These are phyloP conservation scores for Eupleurogrammus muticus DNA, from an alignment of 2,797 vertebrate genomes.

Conservation along the genomic window DNA sequence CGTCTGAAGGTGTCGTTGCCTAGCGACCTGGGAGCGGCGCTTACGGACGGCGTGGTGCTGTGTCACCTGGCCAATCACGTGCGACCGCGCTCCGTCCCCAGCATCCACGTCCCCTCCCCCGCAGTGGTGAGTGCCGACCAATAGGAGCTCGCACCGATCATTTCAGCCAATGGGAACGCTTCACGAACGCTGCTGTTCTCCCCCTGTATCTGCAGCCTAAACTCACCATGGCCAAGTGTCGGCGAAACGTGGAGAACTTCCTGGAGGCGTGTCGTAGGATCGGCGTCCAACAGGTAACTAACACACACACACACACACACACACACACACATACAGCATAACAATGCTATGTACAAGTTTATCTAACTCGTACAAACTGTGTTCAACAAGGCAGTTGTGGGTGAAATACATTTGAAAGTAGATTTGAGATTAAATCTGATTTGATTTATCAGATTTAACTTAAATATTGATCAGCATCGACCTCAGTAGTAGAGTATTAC, in stretches of 20 bases:
- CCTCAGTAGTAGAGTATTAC: too few relatives aligned
- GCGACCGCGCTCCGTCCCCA: conserved; percentile 95
- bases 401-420: too few relatives aligned
- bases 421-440: too few relatives aligned
- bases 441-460: too few relatives aligned
- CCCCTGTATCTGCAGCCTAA: conserved; percentile 86
- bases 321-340: too few relatives aligned
- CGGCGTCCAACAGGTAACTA: conserved; percentile 94
- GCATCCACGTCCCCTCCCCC: conserved; percentile 97
- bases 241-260: conserved; percentile 98
- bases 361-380: too few relatives aligned
- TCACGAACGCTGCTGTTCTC: too few relatives aligned
- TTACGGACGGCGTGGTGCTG: conserved; percentile 96
- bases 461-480: too few relatives aligned
- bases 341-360: too few relatives aligned
- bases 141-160: background rate
- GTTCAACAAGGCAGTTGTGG: too few relatives aligned
- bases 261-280: conserved; percentile 97
- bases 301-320: background rate
- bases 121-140: conserved; percentile 90
- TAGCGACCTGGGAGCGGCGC: conserved; percentile 91
- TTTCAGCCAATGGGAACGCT: background rate
- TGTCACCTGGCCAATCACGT: conserved; percentile 98
- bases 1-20: conserved; percentile 94
- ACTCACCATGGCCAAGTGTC: conserved; percentile 98